Evolutionary conservation across 2,888 invertebrate genomes (phyloP).

Genomic region (Callyntrura sp.): DNA sequence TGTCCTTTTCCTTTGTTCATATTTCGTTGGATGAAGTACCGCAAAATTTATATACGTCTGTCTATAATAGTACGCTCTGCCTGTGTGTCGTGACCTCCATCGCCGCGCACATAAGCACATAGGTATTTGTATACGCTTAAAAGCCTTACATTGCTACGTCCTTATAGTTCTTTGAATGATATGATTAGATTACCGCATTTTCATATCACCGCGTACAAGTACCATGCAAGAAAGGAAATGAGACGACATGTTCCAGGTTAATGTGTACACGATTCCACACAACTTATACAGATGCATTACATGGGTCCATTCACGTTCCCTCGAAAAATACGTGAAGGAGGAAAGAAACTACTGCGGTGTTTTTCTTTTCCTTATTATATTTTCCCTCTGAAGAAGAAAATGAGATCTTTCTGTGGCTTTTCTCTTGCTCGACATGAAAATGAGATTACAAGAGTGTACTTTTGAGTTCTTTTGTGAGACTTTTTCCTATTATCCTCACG

Average conservation of each 20-base stretch:
- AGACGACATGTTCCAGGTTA: constrained; percentile 44
- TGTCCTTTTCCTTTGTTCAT: background rate
- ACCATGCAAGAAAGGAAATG: background rate
- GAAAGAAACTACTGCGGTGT: background rate
- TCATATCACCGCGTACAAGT: background rate
- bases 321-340: background rate
- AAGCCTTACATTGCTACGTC: background rate
- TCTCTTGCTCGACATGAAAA: constrained; percentile 13
- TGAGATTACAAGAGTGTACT: constrained; percentile 40
- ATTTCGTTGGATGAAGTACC: background rate
- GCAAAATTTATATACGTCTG: background rate
- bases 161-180: background rate
- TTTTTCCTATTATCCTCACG: background rate
- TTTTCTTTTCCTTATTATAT: constrained; percentile 17
- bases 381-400: background rate
- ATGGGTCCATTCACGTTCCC: background rate
- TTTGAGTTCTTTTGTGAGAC: constrained; percentile 18
- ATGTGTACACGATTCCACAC: constrained; percentile 23
- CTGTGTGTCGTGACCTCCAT: no score
- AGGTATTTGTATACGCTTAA: no score
- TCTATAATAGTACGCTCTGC: no score
- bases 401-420: background rate
- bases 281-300: background rate
- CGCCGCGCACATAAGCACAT: no score
- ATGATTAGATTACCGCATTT: constrained; percentile 50